Conservation (phyloP, 2,797 vertebrate genomes). For the Lagocephalus sceleratus region DNA sequence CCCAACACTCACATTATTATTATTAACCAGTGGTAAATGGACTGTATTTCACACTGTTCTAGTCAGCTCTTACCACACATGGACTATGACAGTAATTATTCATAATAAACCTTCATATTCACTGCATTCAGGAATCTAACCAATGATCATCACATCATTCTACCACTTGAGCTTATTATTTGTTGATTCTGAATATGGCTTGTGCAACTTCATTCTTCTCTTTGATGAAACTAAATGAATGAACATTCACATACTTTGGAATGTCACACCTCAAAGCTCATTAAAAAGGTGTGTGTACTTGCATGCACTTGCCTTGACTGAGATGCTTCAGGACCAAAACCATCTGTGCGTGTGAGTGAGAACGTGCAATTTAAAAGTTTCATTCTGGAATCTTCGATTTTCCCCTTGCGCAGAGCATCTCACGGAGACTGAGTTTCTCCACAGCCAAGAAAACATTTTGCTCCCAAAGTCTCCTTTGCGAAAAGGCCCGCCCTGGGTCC, state of each 20-base stretch:
- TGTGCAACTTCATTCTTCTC: constrained; percentile 20
- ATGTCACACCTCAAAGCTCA: not conserved
- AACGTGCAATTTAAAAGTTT: not conserved
- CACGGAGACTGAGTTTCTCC: too few species aligned
- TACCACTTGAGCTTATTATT: too few species aligned
- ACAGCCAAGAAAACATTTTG: not conserved
- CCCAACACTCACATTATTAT: not conserved
- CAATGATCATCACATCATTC: too few species aligned
- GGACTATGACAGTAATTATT: too few species aligned
- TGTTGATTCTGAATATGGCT: too few species aligned
- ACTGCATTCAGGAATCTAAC: too few species aligned
- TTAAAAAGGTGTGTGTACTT: not conserved
- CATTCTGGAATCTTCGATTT: not conserved
- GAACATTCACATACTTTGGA: not conserved
- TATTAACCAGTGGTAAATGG: constrained; percentile 4
- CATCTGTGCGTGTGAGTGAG: not conserved
- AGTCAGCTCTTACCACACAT: too few species aligned
- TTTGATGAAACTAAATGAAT: not conserved
- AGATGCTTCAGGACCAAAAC: constrained; percentile 16
- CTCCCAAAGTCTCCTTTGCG: constrained; percentile 18
- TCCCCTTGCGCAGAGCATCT: too few species aligned
- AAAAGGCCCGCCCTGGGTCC: constrained; percentile 18
- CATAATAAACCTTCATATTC: too few species aligned
- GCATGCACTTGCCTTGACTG: not conserved
- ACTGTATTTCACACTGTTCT: too few species aligned